Evolutionary conservation across 2,113 vertebrate species (phyloP).

Genomic region (Pachycephala philippinensis): DNA sequence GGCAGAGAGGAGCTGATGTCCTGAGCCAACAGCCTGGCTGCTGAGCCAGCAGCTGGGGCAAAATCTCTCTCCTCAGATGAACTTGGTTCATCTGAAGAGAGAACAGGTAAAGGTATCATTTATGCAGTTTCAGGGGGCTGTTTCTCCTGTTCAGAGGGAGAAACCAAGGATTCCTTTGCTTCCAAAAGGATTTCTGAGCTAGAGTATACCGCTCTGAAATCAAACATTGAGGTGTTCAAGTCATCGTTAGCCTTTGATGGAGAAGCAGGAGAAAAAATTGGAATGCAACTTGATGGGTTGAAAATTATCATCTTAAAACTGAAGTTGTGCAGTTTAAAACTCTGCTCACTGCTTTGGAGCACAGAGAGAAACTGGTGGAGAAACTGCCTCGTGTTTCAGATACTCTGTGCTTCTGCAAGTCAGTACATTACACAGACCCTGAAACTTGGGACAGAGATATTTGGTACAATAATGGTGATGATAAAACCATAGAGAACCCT

Average conservation of each 20-base stretch:
- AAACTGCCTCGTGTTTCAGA: background rate
- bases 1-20: background rate
- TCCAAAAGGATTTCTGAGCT: background rate
- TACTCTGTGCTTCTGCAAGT: background rate
- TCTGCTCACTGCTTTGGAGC: background rate
- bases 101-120: background rate
- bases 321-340: background rate
- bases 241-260: background rate
- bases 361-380: background rate
- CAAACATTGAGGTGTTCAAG: background rate
- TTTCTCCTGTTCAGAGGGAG: background rate
- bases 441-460: background rate
- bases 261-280: background rate
- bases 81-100: accelerated
- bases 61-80: accelerated
- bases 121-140: background rate
- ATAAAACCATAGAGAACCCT: background rate
- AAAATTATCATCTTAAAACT: background rate
- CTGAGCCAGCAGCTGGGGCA: background rate
- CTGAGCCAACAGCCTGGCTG: background rate
- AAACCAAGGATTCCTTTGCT: background rate
- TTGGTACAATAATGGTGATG: background rate
- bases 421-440: background rate
- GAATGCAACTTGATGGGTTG: background rate
- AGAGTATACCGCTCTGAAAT: background rate